A percentile compares a stretch with the other conserved stretches of the same genome.
Evolutionary conservation across 2,113 vertebrate genomes (phyloP).

Genomic region (Oncorhynchus clarkii): DNA sequence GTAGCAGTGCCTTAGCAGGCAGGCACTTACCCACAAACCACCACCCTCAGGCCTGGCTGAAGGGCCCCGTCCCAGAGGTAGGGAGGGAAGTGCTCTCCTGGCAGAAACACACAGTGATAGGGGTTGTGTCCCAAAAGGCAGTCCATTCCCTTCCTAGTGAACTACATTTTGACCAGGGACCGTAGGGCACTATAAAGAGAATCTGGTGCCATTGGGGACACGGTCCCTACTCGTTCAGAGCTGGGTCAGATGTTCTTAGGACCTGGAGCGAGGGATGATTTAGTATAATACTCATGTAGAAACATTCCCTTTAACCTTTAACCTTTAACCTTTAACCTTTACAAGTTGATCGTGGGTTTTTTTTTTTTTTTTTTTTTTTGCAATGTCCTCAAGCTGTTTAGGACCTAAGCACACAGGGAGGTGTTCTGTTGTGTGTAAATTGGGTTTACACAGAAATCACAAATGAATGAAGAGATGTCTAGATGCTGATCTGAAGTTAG

Average conservation of each 20-base stretch:
- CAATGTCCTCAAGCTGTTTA: too few species aligned
- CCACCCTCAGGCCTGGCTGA: conserved; percentile 25
- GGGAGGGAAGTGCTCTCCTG: background rate
- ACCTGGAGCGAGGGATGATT: background rate
- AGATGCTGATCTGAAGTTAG: too few species aligned
- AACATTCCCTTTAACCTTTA: background rate
- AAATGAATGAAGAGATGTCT: too few species aligned
- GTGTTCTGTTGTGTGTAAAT: too few species aligned
- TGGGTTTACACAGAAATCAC: too few species aligned
- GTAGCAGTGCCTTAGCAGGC: background rate
- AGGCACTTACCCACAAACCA: conserved; percentile 16
- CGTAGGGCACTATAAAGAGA: too few species aligned
- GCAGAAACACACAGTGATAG: conserved; percentile 6
- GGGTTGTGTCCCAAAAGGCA: background rate
- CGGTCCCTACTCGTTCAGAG: background rate
- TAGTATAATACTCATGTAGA: background rate
- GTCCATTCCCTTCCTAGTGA: too few species aligned
- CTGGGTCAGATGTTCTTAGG: background rate
- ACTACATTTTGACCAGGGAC: too few species aligned
- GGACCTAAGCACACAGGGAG: too few species aligned
- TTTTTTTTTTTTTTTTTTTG: too few species aligned
- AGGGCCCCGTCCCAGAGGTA: conserved; percentile 11
- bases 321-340: background rate
- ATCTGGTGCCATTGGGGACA: background rate
- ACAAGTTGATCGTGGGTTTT: background rate